Base-by-base conservation (phyloP, 1,140 invertebrate species). In the Paraescarpia echinospica region DNA sequence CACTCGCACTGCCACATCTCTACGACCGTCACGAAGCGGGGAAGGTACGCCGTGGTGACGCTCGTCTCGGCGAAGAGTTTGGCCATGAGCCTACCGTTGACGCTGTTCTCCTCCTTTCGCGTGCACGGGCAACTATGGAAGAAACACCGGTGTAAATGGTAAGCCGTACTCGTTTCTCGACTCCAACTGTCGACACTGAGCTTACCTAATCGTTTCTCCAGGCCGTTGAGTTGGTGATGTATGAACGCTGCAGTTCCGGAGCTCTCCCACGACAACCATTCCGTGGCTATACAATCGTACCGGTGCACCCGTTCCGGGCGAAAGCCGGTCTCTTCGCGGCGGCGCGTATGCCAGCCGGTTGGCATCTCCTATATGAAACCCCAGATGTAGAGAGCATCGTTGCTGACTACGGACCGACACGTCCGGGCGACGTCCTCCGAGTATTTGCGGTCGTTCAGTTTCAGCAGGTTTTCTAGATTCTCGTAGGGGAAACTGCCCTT, bases 1-100 rank as follows among this genome's bases (percentile, higher is more conserved):
- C 89, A 90, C n/a, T 90, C 89, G n/a, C 89, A 90, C 27, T 90
- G 6, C 89, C 14, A 90, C 35, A 90, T 31, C 14, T 34, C 89
- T 1, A 90, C 35, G 8, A 90, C 89, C 8, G 34, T 9, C 14
- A 90, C 89, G 34, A 33, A 14, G 4, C 14, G n/a, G n/a, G 4
- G 89, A 89, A 89, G 89, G 14, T 89, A 89, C 89, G 4, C 14
- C 4, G n/a, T 35, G 0, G 4, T 90, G 1, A n/a, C n/a, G 4
- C 33, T 6, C 14, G 90, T 90, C 5, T 34, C 90, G 8, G 8
- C 35, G 9, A 90, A 90, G 9, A 90, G n/a, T 22, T 34, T 2
- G 34, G 14, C 6, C 33, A 41, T 34, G 6, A 5, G 34, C n/a
- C 33, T 34, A 33, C 14, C 33, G 14, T 90, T 90, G 9, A 34